Conservation (phyloP, 2,888 invertebrate genomes). For the Aleiodes leptofemur region DNA sequence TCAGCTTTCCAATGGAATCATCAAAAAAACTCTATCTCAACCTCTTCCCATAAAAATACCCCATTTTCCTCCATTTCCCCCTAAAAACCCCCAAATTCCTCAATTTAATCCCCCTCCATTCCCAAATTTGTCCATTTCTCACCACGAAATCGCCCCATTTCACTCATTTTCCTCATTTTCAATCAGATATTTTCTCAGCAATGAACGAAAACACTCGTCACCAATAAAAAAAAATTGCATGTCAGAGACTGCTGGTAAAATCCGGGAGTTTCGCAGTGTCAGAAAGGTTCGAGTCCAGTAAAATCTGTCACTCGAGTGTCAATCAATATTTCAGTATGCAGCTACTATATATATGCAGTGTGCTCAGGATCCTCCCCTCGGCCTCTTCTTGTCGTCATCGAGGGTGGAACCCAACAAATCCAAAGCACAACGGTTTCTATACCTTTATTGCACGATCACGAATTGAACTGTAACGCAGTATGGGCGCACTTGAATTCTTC, state of each 20-base stretch:
- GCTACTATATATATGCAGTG: not conserved
- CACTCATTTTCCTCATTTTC: too few relatives aligned
- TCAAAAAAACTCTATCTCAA: too few relatives aligned
- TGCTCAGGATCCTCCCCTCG: constrained; percentile 29
- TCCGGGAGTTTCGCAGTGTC: constrained; percentile 59
- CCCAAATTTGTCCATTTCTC: too few relatives aligned
- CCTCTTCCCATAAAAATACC: too few relatives aligned
- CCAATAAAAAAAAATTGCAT: constrained; percentile 25
- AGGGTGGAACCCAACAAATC: constrained; percentile 32
- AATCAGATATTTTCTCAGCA: too few relatives aligned
- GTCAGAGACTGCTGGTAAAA: constrained; percentile 19
- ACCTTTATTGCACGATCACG: constrained; percentile 38
- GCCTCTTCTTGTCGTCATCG: constrained; percentile 45
- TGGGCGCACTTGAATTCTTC: constrained; percentile 38
- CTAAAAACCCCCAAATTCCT: too few relatives aligned
- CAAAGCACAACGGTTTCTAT: constrained; percentile 32
- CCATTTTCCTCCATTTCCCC: too few relatives aligned
- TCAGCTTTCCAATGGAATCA: too few relatives aligned
- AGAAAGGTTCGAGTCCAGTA: constrained; percentile 62
- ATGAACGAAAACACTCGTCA: constrained; percentile 33
- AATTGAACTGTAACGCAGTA: constrained; percentile 35
- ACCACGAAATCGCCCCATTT: too few relatives aligned
- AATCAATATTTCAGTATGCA: constrained; percentile 70
- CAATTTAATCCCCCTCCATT: too few relatives aligned
- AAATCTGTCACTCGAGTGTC: constrained; percentile 74